Evolutionary conservation across 1,140 invertebrate genomes (phyloP).

Genomic region (Lamellibrachia luymesi): DNA sequence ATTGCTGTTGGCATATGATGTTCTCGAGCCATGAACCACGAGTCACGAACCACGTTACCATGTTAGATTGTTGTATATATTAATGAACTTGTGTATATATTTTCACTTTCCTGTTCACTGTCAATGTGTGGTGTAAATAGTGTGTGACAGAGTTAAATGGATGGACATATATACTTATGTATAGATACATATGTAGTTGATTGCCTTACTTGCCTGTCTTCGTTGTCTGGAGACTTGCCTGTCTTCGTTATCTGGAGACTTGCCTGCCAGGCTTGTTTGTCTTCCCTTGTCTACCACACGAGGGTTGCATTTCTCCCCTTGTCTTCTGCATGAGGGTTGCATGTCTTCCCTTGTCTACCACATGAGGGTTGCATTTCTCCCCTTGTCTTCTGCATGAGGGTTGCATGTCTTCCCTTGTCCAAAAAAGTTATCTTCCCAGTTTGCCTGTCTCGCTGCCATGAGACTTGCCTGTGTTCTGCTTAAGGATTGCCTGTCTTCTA

Average conservation of each 20-base stretch:
- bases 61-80: neutral
- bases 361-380: too few species aligned
- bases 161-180: neutral
- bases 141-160: neutral
- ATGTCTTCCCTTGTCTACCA: neutral
- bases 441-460: too few species aligned
- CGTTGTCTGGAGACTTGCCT: neutral
- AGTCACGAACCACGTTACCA: neutral
- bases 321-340: neutral
- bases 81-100: neutral
- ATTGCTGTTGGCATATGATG: neutral
- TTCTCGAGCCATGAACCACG: too few species aligned
- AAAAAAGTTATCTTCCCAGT: too few species aligned
- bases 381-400: neutral
- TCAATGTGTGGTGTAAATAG: neutral
- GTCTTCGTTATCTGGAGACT: neutral
- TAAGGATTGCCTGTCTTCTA: too few species aligned
- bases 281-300: too few species aligned
- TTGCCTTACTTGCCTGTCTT: neutral
- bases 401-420: neutral
- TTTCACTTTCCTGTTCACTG: neutral
- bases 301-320: neutral
- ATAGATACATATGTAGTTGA: neutral
- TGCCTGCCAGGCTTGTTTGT: neutral
- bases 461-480: too few species aligned